Conservation (phyloP, 1,140 invertebrate genomes). For the Linepithema humile region DNA sequence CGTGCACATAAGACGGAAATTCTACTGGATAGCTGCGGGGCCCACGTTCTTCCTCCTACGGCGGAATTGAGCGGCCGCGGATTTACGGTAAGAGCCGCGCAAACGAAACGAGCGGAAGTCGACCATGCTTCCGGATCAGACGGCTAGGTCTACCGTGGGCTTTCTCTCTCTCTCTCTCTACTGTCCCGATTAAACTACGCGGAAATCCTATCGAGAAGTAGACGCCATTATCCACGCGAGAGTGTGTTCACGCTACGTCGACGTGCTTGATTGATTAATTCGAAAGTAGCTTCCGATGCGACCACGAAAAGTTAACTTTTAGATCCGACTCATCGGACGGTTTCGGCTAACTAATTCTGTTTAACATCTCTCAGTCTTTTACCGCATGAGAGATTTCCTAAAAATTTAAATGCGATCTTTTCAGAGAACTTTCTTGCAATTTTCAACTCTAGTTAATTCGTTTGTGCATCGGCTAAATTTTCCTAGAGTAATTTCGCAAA, state of each 20-base stretch:
- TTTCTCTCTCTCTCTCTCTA: no score
- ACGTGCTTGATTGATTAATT: constrained; percentile 38
- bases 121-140: constrained; percentile 28
- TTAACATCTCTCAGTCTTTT: background rate
- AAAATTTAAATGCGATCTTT: background rate
- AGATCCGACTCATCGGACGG: background rate
- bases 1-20: constrained; percentile 48
- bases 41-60: constrained; percentile 17
- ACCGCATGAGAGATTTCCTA: background rate
- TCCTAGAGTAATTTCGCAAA: background rate
- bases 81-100: constrained; percentile 54
- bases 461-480: background rate
- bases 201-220: constrained; percentile 34
- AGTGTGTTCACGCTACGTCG: background rate
- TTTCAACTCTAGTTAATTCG: background rate
- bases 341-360: background rate
- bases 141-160: constrained; percentile 29
- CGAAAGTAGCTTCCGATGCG: background rate
- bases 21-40: constrained; percentile 27
- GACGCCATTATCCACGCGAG: constrained; percentile 24
- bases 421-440: background rate
- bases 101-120: constrained; percentile 63
- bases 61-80: constrained; percentile 40
- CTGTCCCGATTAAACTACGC: constrained; percentile 55
- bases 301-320: background rate